Conservation (phyloP, 2,797 vertebrate species). For the Peromyscus eremicus region DNA sequence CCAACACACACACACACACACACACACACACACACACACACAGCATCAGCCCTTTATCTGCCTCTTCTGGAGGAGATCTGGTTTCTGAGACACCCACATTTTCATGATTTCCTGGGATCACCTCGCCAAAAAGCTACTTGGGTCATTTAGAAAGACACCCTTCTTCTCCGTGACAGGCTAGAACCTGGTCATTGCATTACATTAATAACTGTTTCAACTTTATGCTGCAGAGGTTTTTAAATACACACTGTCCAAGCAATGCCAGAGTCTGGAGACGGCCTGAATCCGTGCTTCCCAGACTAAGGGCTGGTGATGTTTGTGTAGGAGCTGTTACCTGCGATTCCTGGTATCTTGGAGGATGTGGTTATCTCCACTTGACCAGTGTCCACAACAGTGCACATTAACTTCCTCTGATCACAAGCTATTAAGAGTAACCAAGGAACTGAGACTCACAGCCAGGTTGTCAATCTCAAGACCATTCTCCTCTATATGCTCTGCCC, state of each 20-base stretch:
- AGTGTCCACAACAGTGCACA: not conserved
- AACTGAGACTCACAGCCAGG: not conserved
- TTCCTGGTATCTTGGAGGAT: not conserved
- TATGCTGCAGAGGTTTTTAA: not conserved
- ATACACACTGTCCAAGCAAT: not conserved
- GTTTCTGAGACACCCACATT: not conserved
- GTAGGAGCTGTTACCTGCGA: not conserved
- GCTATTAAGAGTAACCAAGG: not conserved
- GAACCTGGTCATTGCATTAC: not conserved
- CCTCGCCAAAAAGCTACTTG: not conserved
- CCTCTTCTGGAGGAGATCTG: not conserved
- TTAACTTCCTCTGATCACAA: too few relatives aligned
- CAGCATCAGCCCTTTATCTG: not conserved
- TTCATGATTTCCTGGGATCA: not conserved
- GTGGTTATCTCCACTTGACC: not conserved
- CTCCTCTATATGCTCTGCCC: not conserved
- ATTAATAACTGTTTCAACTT: not conserved
- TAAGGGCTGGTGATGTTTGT: not conserved
- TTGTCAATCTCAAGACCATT: not conserved
- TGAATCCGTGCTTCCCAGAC: not conserved
- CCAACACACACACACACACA: not conserved
- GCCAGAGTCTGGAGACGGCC: not conserved
- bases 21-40: not conserved
- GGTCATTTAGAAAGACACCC: not conserved
- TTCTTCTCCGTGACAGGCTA: not conserved